Base-by-base conservation (phyloP, 2,113 vertebrate species). In the Calonectris borealis region DNA sequence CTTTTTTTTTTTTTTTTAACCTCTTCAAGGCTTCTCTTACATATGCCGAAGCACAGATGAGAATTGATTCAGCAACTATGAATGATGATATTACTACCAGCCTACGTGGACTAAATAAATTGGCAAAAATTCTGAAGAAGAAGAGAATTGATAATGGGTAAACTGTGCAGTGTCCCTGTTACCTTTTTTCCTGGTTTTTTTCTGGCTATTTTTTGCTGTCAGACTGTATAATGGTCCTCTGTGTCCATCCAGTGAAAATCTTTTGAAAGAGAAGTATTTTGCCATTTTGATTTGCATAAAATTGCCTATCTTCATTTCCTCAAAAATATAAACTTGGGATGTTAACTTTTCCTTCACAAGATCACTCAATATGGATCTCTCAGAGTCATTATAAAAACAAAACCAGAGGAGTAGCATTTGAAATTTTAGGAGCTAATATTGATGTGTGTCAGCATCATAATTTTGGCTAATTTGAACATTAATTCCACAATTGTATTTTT, bases 21-120 rank as follows among this genome's bases (percentile, higher is more conserved):
- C 20, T 87, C 66, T 73, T 91, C 54, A 90, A 99, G 99, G 99
- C 99, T 64, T 99, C 99, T 66, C 98, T 99, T 88, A 99, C 99
- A 0, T 99, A 99, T 7, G 99, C 99, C 0, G 99, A 99, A 98
- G 99, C 99, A 93, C 99, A 99, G 96, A 99, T 99, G 99, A 99
- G 97, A 98, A 99, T 99, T 58, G 99, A 99, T 95, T 99, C 99
- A 75, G 70, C 98, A 77, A 11, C 58, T 79, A 99, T 99, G 98
- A 99, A 98, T 18, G 99, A 99, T 92, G 97, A 98, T 11, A 98
- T 99, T 94, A 99, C 99, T 24, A 96, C 94, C 79, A 99, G 99
- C 93, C 97, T 99, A 51, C 98, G 99, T 61, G 98, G 98, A 83
- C 98, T 99, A 90, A 99, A 99, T 97, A 99, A 97, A 96, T 97